These are phyloP conservation scores for Phyllotreta cruciferae DNA, from an alignment of 2,888 invertebrate genomes.

Conservation along the genomic window DNA sequence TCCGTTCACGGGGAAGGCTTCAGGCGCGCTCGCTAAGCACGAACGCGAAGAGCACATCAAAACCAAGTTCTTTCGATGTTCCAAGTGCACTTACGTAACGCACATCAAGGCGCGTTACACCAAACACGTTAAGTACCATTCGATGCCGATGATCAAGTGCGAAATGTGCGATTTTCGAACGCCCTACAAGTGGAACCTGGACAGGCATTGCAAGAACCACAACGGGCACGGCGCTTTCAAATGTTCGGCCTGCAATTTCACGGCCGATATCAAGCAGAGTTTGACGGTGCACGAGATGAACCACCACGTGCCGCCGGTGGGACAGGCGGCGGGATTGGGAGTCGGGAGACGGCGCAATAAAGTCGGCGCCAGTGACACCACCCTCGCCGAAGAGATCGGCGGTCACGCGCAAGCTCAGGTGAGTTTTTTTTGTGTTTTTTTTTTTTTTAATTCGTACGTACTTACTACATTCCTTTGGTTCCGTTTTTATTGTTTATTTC, in stretches of 20 bases:
- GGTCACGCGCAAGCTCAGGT: constrained; percentile 31
- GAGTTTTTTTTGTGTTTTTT: constrained; percentile 8
- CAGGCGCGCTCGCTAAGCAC: constrained; percentile 71
- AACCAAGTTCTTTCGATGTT: constrained; percentile 80
- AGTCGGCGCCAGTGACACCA: constrained; percentile 75
- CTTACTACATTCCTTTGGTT: neutral
- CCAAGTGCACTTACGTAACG: constrained; percentile 90
- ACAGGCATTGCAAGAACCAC: constrained; percentile 92
- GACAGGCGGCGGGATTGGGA: constrained; percentile 67
- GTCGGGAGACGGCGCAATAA: constrained; percentile 72
- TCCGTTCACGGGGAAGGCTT: constrained; percentile 71
- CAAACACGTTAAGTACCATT: constrained; percentile 92
- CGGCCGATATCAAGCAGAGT: constrained; percentile 90
- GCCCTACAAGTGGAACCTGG: constrained; percentile 91
- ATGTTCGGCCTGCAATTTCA: constrained; percentile 88
- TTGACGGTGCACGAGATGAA: constrained; percentile 91
- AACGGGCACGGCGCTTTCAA: constrained; percentile 77
- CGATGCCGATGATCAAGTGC: constrained; percentile 94
- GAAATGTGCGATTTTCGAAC: constrained; percentile 92
- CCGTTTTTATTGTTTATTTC: neutral
- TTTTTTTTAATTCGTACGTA: neutral
- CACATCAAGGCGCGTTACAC: constrained; percentile 88
- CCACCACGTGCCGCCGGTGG: constrained; percentile 83
- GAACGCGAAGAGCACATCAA: constrained; percentile 81
- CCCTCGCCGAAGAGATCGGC: constrained; percentile 58